phyloP scores from a whole-genome alignment of 2,888 invertebrate genomes.

The Pandemis cinnamomeana region DNA sequence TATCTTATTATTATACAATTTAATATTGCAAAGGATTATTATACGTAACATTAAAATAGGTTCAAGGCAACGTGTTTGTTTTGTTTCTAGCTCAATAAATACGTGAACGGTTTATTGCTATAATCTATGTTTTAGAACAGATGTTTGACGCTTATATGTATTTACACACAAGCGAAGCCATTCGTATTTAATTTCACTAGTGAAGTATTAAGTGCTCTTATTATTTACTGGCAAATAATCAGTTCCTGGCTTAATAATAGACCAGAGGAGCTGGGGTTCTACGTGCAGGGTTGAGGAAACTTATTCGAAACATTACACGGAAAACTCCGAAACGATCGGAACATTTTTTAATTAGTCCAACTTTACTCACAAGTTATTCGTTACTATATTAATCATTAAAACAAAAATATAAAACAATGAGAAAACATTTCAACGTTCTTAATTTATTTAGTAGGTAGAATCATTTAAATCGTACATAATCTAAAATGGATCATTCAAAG shows the following conservation, averaged over 20 bases:
- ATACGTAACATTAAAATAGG: conserved; percentile 65
- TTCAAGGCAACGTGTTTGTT: conserved; percentile 79
- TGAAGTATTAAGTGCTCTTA: conserved; percentile 33
- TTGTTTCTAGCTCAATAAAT: conserved; percentile 61
- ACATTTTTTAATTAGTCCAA: neutral
- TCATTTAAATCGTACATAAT: conserved; percentile 34
- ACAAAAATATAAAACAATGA: conserved; percentile 10
- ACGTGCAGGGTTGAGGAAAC: conserved; percentile 15
- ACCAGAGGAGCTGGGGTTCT: conserved; percentile 32
- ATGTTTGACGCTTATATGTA: conserved; percentile 15
- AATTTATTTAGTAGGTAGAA: conserved; percentile 23
- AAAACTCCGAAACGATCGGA: neutral
- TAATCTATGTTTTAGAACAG: conserved; percentile 29
- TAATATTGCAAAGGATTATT: conserved; percentile 65
- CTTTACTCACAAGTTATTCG: conserved; percentile 15
- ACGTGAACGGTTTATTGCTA: conserved; percentile 47
- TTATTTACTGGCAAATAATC: conserved; percentile 36
- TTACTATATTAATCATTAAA: conserved; percentile 23
- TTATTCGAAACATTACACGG: conserved; percentile 22
- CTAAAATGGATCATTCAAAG: conserved; percentile 26
- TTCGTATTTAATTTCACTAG: conserved; percentile 22
- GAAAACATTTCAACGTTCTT: neutral
- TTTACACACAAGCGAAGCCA: conserved; percentile 39
- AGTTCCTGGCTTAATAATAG: conserved; percentile 31
- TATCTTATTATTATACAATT: conserved; percentile 61